These are phyloP conservation scores for Glyptemys insculpta DNA, from an alignment of 2,797 vertebrate species.

Conservation along the genomic window DNA sequence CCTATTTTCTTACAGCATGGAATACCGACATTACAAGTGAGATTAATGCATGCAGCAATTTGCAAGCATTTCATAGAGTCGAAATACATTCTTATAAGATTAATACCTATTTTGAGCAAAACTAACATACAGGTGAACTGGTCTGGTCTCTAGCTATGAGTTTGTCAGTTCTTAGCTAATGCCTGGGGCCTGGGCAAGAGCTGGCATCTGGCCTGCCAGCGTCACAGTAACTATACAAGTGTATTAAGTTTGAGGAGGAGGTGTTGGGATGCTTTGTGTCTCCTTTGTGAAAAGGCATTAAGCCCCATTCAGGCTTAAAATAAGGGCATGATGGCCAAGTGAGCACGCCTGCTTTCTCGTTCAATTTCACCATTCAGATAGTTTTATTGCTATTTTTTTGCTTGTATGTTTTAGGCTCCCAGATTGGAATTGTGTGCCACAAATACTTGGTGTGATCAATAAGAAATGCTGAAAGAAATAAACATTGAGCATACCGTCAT, in stretches of 20 bases:
- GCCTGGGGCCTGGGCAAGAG: background rate
- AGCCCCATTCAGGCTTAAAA: background rate
- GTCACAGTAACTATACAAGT: background rate
- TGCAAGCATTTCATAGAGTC: background rate
- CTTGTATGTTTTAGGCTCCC: background rate
- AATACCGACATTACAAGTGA: background rate
- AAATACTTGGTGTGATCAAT: constrained; percentile 45
- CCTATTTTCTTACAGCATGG: background rate
- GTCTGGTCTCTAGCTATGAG: background rate
- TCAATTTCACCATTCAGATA: background rate
- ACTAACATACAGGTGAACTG: background rate
- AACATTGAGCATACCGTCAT: constrained; percentile 54
- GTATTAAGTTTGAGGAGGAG: background rate
- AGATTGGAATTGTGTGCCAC: background rate
- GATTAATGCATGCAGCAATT: background rate
- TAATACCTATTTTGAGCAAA: background rate
- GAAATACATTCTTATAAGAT: background rate
- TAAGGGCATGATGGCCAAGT: background rate
- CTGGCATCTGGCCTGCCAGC: background rate
- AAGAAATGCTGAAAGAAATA: constrained; percentile 16
- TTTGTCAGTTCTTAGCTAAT: background rate
- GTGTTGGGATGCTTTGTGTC: background rate
- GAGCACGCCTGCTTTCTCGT: background rate
- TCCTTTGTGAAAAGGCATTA: background rate
- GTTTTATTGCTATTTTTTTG: background rate